These are phyloP conservation scores for Blomia tropicalis DNA, from an alignment of 2,888 invertebrate species.

Conservation along the genomic window DNA sequence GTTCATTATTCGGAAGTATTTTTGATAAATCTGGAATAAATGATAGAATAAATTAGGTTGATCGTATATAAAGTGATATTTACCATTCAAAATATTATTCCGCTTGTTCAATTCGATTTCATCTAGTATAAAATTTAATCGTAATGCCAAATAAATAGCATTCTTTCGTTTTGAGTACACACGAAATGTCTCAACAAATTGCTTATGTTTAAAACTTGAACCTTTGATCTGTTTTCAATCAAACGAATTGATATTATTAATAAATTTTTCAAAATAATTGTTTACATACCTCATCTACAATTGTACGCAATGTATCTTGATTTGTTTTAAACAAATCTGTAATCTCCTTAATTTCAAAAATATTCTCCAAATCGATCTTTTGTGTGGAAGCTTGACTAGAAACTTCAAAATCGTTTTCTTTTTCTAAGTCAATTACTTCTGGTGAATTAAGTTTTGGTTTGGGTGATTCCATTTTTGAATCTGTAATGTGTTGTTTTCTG, in stretches of 20 bases:
- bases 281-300: not conserved
- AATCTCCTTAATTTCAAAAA: too few relatives aligned
- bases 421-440: too few relatives aligned
- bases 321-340: not conserved
- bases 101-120: not conserved
- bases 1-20: not conserved
- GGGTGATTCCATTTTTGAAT: too few relatives aligned
- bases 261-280: too few relatives aligned
- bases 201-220: not conserved
- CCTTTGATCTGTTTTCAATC: too few relatives aligned
- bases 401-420: too few relatives aligned
- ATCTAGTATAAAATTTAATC: not conserved
- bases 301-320: not conserved
- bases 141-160: not conserved
- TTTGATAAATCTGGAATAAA: conserved; percentile 1
- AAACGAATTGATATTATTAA: too few relatives aligned
- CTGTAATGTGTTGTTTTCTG: too few relatives aligned
- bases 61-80: too few relatives aligned
- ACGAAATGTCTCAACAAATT: conserved; percentile 3
- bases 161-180: conserved; percentile 13
- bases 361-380: too few relatives aligned
- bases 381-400: too few relatives aligned
- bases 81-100: conserved; percentile 13
- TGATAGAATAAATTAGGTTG: not conserved
- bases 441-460: too few relatives aligned